Base-by-base conservation (phyloP, 2,113 vertebrate genomes). In the Gila orcuttii region DNA sequence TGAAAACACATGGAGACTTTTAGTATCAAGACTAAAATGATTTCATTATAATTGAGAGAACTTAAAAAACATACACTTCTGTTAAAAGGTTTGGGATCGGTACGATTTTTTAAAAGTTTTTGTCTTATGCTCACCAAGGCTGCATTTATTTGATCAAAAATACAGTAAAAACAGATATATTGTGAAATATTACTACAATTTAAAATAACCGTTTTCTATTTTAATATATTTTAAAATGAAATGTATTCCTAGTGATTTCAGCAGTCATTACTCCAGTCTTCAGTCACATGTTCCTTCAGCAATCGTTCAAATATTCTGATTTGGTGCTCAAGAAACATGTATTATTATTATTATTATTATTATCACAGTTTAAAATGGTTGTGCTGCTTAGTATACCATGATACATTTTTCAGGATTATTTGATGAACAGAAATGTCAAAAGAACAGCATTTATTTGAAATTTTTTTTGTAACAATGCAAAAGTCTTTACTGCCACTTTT, bases 1-100 rank as follows among this genome's bases (percentile, higher is more conserved):
- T 19, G 17, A 64, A 28, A 23, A 84, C 66, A 77, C 73, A 79
- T 42, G 64, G 60, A 79, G 36, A 79, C 59, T 39, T 69, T 39
- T 39, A 21, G 33, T 11, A 71, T 39, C 69, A n/a, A 73, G n/a
- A 62, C n/a, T 25, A 6, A 75, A 47, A 75, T 0, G 0, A 17
- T 75, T 50, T 75, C 1, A 75, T 75, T 47, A 9, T 12, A 75
- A 50, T 8, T 17, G 1, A 75, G 36, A 73, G 36, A 75, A 50
- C 42, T 4, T 50, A 1, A 45, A 50, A 15, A 75, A 6, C 8
- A 75, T 6, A n/a, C 11, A 3, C 39, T 75, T 55, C 7, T 15
- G 52, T 55, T 55, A 3, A 2, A 77, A 52, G 0, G 2, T 4
- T 64, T 28, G 8, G 23, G n/a, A 28, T 64, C 23, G 2, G n/a